Evolutionary conservation across 2,888 invertebrate genomes (phyloP).

Genomic region (Eumacrocentrus americanus): DNA sequence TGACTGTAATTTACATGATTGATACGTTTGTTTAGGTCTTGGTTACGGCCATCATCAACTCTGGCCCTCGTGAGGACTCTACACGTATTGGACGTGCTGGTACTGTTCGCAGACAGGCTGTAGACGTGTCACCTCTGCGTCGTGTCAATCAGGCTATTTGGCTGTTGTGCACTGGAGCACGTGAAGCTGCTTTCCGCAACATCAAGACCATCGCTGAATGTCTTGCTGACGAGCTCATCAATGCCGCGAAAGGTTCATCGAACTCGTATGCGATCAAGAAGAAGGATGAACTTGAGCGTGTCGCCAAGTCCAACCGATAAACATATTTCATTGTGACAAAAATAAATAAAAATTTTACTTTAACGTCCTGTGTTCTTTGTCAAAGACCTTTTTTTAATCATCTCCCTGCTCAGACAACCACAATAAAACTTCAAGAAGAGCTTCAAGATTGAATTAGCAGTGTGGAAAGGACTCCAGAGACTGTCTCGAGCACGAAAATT

Average conservation of each 20-base stretch:
- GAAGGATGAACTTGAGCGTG: constrained; percentile 99
- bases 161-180: constrained; percentile 97
- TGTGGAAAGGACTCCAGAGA: too few relatives aligned
- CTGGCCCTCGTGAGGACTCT: constrained; percentile 99
- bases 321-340: constrained; percentile 40
- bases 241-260: constrained; percentile 99
- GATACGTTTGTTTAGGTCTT: constrained; percentile 67
- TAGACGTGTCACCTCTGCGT: constrained; percentile 97
- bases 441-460: neutral
- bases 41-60: constrained; percentile 98
- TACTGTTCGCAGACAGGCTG: constrained; percentile 99
- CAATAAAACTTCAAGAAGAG: neutral
- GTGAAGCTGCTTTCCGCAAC: constrained; percentile 99
- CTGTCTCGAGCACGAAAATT: too few relatives aligned
- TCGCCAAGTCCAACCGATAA: constrained; percentile 99
- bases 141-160: constrained; percentile 99
- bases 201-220: constrained; percentile 99
- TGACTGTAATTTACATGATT: too few relatives aligned
- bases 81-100: constrained; percentile 99
- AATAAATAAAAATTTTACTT: constrained; percentile 41
- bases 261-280: constrained; percentile 99
- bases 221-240: constrained; percentile 99
- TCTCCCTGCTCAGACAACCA: neutral
- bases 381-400: too few relatives aligned
- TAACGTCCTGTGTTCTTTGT: too few relatives aligned